Evolutionary conservation across 2,888 invertebrate genomes (phyloP).

Genomic region (Pyrrhia umbra): DNA sequence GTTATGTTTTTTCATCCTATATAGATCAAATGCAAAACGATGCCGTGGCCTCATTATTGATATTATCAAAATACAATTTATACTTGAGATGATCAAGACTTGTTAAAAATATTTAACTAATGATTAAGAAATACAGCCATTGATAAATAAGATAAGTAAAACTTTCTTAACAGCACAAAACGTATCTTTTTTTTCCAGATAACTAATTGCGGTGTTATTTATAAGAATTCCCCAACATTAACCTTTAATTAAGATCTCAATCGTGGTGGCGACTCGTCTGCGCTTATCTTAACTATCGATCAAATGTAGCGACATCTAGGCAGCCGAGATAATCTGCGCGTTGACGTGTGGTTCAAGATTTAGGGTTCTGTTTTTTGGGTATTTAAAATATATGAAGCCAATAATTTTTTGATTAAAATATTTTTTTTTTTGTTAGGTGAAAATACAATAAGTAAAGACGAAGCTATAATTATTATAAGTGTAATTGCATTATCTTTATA

Average conservation of each 20-base stretch:
- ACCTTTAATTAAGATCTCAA: constrained; percentile 63
- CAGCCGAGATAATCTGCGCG: constrained; percentile 49
- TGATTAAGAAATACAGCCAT: background rate
- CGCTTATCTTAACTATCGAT: constrained; percentile 69
- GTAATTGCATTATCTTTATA: constrained; percentile 26
- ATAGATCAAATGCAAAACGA: constrained; percentile 16
- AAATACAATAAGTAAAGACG: background rate
- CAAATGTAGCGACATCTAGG: constrained; percentile 61
- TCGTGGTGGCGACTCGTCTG: constrained; percentile 57
- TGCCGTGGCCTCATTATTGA: background rate
- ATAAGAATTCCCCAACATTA: constrained; percentile 57
- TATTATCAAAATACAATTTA: background rate
- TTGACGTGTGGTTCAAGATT: constrained; percentile 16
- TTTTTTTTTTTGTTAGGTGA: background rate
- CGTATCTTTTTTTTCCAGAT: constrained; percentile 31
- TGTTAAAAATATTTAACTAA: constrained; percentile 9
- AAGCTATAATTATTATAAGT: constrained; percentile 1
- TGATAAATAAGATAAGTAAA: constrained; percentile 1
- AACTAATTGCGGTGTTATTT: constrained; percentile 57
- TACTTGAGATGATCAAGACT: background rate
- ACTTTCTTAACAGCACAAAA: constrained; percentile 16
- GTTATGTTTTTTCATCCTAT: constrained; percentile 21
- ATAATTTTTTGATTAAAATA: background rate
- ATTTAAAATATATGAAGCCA: constrained; percentile 4
- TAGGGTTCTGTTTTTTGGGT: constrained; percentile 42